Evolutionary conservation across 2,113 vertebrate species (phyloP).

Genomic region (Stegastes partitus): DNA sequence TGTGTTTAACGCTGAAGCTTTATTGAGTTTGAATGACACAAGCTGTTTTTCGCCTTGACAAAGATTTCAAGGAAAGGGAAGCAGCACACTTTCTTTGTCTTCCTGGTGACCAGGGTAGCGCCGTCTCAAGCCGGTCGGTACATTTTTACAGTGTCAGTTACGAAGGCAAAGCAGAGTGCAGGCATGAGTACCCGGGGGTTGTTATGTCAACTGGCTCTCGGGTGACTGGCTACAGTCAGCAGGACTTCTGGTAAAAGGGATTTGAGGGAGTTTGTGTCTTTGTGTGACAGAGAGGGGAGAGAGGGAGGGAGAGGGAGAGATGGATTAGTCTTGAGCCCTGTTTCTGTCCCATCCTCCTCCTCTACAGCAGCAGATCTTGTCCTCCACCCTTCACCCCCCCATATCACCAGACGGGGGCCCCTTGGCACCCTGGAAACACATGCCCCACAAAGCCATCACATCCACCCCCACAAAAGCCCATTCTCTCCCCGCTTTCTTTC

Average conservation of each 20-base stretch:
- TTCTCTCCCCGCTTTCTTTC: conserved; percentile 36
- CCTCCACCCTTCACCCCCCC: conserved; percentile 39
- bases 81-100: conserved; percentile 27
- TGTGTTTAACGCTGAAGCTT: conserved; percentile 28
- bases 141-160: conserved; percentile 67
- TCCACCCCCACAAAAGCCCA: conserved; percentile 63
- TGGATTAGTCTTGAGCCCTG: conserved; percentile 64
- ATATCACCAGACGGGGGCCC: conserved; percentile 49
- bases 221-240: conserved; percentile 73
- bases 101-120: conserved; percentile 26
- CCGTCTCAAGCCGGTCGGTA: conserved; percentile 44
- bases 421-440: conserved; percentile 68
- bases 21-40: conserved; percentile 31
- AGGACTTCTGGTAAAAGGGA: conserved; percentile 78
- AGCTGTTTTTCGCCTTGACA: neutral
- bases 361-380: conserved; percentile 36
- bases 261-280: conserved; percentile 71
- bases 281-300: conserved; percentile 38
- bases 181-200: conserved; percentile 62
- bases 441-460: conserved; percentile 69
- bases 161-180: conserved; percentile 45
- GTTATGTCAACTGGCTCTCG: conserved; percentile 79
- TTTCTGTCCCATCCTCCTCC: conserved; percentile 55
- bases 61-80: conserved; percentile 12
- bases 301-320: conserved; percentile 33